phyloP scores from a whole-genome alignment of 2,888 invertebrate species.

The Meghimatium bilineatum region DNA sequence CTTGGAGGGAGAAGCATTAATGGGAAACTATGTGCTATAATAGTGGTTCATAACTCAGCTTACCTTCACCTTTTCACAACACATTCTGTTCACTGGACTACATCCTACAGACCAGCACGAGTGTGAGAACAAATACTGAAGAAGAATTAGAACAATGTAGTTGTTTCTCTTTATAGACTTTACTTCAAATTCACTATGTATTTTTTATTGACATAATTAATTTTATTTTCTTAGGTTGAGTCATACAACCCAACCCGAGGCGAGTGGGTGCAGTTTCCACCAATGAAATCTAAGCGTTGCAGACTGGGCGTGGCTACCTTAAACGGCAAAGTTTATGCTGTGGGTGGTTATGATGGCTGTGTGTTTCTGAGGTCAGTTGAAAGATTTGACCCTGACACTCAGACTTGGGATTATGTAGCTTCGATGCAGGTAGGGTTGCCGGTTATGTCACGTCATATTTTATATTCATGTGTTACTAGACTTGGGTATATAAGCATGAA shows the following conservation, averaged over 20 bases:
- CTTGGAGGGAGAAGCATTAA: too few species aligned
- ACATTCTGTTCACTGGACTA: too few species aligned
- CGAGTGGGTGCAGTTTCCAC: conserved; percentile 85
- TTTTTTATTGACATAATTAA: too few species aligned
- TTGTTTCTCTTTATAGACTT: too few species aligned
- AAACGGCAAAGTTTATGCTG: conserved; percentile 87
- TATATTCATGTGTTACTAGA: too few species aligned
- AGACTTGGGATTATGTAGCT: conserved; percentile 87
- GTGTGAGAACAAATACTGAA: too few species aligned
- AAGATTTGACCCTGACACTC: conserved; percentile 85
- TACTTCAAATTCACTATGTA: background rate
- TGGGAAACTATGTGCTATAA: too few species aligned
- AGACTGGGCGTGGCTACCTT: conserved; percentile 89
- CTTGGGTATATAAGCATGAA: too few species aligned
- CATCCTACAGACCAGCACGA: too few species aligned
- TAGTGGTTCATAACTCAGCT: too few species aligned
- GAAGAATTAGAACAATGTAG: too few species aligned
- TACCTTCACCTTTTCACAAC: too few species aligned
- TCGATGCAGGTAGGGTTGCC: conserved; percentile 82
- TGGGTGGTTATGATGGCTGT: conserved; percentile 86
- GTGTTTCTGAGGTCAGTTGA: conserved; percentile 89
- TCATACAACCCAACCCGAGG: conserved; percentile 86
- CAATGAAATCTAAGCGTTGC: conserved; percentile 89
- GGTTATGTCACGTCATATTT: background rate
- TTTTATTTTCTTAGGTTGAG: conserved; percentile 81